Percentiles rank a stretch among this genome's conserved stretches.
These are phyloP conservation scores for Bellardia bayeri DNA, from an alignment of 2,888 invertebrate species.

Conservation along the genomic window DNA sequence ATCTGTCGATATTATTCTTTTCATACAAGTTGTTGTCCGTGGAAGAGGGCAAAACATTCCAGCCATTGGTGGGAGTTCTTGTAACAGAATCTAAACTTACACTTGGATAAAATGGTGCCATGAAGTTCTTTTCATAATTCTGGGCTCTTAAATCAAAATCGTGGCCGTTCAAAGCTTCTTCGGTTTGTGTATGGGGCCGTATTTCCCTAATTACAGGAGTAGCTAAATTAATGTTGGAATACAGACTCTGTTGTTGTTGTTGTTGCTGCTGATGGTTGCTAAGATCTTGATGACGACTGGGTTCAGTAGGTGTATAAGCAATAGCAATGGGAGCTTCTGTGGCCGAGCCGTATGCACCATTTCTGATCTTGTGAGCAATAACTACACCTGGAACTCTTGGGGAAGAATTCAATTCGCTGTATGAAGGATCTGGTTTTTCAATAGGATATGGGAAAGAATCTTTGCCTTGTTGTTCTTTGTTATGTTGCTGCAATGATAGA, in stretches of 20 bases:
- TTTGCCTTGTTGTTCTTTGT: conserved; percentile 80
- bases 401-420: conserved; percentile 77
- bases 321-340: conserved; percentile 88
- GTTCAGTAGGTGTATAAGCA: conserved; percentile 87
- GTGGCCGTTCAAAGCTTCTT: conserved; percentile 78
- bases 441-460: conserved; percentile 88
- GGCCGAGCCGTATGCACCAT: conserved; percentile 81
- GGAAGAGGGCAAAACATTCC: conserved; percentile 86
- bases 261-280: conserved; percentile 66
- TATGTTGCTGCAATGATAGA: conserved; percentile 79
- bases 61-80: conserved; percentile 85
- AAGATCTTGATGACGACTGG: conserved; percentile 75
- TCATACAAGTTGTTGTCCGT: conserved; percentile 77
- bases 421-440: conserved; percentile 86
- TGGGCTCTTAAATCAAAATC: conserved; percentile 83
- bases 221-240: conserved; percentile 85
- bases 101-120: conserved; percentile 89
- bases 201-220: conserved; percentile 85
- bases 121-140: conserved; percentile 85
- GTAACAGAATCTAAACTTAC: conserved; percentile 86
- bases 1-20: conserved; percentile 83
- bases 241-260: conserved; percentile 77
- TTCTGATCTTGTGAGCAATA: conserved; percentile 84
- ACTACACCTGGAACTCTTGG: conserved; percentile 82
- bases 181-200: conserved; percentile 81